Percentiles rank a stretch among this genome's conserved stretches.
Evolutionary conservation across 2,797 vertebrate species (phyloP).

Genomic region (Gambusia yucatana): DNA sequence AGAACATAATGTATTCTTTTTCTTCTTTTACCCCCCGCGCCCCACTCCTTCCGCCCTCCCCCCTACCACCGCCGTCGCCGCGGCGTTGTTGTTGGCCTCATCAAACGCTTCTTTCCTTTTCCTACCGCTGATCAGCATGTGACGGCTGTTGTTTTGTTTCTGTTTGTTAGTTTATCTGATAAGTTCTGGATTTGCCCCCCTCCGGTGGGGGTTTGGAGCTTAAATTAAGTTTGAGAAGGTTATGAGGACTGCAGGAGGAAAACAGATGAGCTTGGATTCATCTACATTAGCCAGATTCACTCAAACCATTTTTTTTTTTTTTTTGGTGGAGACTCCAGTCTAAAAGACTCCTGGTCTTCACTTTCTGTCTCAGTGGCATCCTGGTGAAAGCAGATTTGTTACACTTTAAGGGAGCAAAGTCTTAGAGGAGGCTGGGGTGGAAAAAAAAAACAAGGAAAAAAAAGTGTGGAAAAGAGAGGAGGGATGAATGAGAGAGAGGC

Average conservation of each 20-base stretch:
- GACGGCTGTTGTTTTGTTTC: conserved; percentile 45
- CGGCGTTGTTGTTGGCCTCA: conserved; percentile 23
- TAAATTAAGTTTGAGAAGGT: conserved; percentile 45
- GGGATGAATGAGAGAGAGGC: neutral
- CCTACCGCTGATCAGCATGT: conserved; percentile 54
- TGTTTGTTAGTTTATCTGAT: conserved; percentile 52
- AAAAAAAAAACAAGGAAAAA: neutral
- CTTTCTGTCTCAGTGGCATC: conserved; percentile 27
- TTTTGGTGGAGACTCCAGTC: conserved; percentile 16
- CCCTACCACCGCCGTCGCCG: neutral
- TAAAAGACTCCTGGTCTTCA: conserved; percentile 43
- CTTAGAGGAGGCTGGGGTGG: conserved; percentile 19
- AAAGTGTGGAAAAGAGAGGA: conserved; percentile 11
- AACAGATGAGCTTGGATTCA: conserved; percentile 47
- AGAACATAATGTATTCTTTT: conserved; percentile 59
- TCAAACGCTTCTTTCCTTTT: conserved; percentile 50
- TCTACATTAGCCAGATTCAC: conserved; percentile 36
- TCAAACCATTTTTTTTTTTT: conserved; percentile 41
- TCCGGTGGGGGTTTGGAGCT: conserved; percentile 16
- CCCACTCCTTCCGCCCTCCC: conserved; percentile 31
- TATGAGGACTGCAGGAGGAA: conserved; percentile 28
- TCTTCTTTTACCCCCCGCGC: conserved; percentile 12
- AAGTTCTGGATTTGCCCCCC: conserved; percentile 27
- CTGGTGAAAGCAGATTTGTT: conserved; percentile 49
- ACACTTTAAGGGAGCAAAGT: conserved; percentile 58